Evolutionary conservation across 2,113 vertebrate genomes (phyloP), one percentile per base, ranked within the genome.

Genomic region (Hirundichthys speculiger): DNA sequence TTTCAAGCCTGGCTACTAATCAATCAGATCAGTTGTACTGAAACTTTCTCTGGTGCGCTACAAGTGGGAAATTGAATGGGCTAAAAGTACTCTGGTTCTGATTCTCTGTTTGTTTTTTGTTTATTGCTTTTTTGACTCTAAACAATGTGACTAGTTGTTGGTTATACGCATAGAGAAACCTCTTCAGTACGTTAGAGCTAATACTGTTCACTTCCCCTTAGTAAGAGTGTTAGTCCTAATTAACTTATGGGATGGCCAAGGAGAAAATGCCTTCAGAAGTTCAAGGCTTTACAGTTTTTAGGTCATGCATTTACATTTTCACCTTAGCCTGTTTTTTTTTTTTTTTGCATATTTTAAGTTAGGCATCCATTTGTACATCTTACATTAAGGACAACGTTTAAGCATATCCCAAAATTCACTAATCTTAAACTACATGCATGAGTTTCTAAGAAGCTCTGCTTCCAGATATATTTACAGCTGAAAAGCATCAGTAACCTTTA

Each of bases 201-300:
- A 77, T 84, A 59, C 47, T 48, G 51, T 69, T 74, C 48, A 69
- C 69, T 80, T 86, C 75, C 61, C 42, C 60, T 62, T 18, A 79
- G 65, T 85, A 88, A 90, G 78, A 71, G 78, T 67, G 83, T 86
- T 86, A 83, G 61, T 13, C 34, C 59, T 90, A 82, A 85, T 82
- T 62, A 83, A 82, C 79, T 75, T 75, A 87, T 39, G 57, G 67
- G 80, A 79, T 83, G 60, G 66, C 25, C 24, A 30, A 34, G 43
- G 62, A 43, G 57, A 65, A 85, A 73, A 68, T 22, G 53, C 22
- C 14, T 40, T 67, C 34, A 2, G 16, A 64, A 50, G 61, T 64
- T 82, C 57, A 83, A 66, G 63, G 57, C 19, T 73, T 19, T 38
- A n/a, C 15, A 30, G 21, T 7, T 25, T 53, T 61, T 39, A 39